phyloP scores from a whole-genome alignment of 2,888 invertebrate genomes.

The Harpagoxenus sublaevis region DNA sequence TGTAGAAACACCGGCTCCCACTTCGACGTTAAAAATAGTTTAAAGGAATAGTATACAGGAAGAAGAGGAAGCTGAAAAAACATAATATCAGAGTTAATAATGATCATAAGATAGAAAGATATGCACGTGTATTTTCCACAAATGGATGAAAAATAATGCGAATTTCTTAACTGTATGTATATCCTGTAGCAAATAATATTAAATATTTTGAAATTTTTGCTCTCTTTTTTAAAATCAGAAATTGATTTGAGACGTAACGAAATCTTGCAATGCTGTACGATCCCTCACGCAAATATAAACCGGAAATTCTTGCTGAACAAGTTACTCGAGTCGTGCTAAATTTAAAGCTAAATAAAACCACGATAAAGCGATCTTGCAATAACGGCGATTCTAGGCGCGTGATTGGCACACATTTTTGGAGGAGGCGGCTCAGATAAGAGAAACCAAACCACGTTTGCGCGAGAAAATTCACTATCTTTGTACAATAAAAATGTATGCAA shows the following conservation, averaged over 20 bases:
- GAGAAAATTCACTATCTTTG: background rate
- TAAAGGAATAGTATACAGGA: too few species aligned
- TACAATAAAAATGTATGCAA: background rate
- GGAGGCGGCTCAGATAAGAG: background rate
- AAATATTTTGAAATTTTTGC: background rate
- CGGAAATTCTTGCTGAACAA: background rate
- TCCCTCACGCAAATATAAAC: background rate
- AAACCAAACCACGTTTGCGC: background rate
- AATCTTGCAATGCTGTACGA: background rate
- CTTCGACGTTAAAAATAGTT: background rate
- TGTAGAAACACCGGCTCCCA: background rate
- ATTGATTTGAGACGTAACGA: background rate
- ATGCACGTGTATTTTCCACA: background rate
- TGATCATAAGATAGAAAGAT: background rate
- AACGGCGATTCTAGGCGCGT: slow-evolving; percentile 5
- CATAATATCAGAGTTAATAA: background rate
- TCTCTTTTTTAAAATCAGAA: background rate
- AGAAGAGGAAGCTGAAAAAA: slow-evolving; percentile 7
- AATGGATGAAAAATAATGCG: background rate
- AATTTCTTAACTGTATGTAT: background rate
- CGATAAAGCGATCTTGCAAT: slow-evolving; percentile 20
- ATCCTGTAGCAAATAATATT: background rate
- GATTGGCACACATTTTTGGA: background rate
- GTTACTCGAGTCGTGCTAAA: slow-evolving; percentile 43
- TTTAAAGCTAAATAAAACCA: slow-evolving; percentile 34